phyloP scores from a whole-genome alignment of 2,797 vertebrate genomes.

The Sebastes dallii region DNA sequence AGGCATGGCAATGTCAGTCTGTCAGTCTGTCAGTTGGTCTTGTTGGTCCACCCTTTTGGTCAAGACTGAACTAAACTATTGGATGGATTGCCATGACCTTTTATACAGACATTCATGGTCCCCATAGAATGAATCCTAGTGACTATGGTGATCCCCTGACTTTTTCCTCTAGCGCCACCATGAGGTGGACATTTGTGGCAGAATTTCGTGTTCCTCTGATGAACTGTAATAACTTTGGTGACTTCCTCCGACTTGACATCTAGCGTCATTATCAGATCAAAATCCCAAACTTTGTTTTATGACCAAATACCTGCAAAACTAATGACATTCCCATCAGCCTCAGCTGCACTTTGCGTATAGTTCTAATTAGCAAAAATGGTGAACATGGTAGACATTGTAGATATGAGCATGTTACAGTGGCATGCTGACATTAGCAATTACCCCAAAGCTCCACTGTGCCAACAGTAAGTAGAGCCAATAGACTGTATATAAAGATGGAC shows the following conservation, averaged over 20 bases:
- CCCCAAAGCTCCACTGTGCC: no score
- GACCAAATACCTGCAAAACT: background rate
- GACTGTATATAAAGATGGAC: no score
- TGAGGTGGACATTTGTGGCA: background rate
- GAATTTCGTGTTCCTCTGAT: background rate
- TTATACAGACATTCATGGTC: background rate
- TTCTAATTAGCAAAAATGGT: no score
- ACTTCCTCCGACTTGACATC: background rate
- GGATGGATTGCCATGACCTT: fast-evolving
- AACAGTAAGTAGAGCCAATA: no score
- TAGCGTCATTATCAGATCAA: background rate
- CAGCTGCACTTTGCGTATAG: no score
- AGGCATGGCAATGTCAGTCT: no score
- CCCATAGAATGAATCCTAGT: background rate
- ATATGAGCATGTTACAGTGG: no score
- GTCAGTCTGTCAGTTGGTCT: no score
- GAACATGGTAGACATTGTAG: no score
- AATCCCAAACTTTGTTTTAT: background rate
- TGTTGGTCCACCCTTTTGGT: no score
- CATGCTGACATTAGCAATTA: no score
- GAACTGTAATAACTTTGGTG: background rate
- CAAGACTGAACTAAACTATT: background rate
- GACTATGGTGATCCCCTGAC: background rate
- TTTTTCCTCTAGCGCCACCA: background rate
- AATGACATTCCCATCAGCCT: no score